Evolutionary conservation across 2,888 invertebrate species (phyloP).

Genomic region (Phaonia tiefii): DNA sequence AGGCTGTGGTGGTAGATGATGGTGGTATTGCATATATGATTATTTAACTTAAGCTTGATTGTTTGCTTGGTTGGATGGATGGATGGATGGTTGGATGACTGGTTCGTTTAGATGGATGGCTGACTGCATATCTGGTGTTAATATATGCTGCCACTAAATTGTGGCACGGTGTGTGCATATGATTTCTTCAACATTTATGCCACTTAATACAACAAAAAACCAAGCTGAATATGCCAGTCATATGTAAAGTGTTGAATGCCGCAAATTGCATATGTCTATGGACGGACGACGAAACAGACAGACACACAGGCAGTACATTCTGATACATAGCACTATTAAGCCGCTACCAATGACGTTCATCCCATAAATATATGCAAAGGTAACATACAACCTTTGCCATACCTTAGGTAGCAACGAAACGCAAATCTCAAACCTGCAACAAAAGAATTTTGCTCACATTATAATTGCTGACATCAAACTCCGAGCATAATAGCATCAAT

Average conservation of each 20-base stretch:
- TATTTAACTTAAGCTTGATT: background rate
- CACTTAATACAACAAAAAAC: background rate
- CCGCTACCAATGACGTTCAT: background rate
- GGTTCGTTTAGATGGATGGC: constrained; percentile 5
- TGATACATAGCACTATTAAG: background rate
- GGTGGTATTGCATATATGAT: background rate
- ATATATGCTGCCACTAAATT: constrained; percentile 40
- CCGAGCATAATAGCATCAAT: constrained; percentile 70
- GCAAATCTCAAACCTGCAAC: background rate
- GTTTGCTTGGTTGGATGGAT: constrained; percentile 3
- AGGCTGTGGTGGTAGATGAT: background rate
- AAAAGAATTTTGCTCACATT: constrained; percentile 43
- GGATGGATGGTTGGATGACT: background rate
- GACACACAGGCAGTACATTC: background rate
- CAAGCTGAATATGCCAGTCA: constrained; percentile 30
- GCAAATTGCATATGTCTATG: background rate
- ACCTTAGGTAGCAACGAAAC: constrained; percentile 6
- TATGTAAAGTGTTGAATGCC: constrained; percentile 52
- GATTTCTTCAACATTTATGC: background rate
- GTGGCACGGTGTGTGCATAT: constrained; percentile 37
- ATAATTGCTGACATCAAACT: constrained; percentile 69
- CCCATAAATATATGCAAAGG: background rate
- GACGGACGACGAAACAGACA: background rate
- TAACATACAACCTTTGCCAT: background rate
- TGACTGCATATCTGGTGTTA: constrained; percentile 33